phyloP scores from a whole-genome alignment of 2,113 vertebrate species.

The Nerophis lumbriciformis region DNA sequence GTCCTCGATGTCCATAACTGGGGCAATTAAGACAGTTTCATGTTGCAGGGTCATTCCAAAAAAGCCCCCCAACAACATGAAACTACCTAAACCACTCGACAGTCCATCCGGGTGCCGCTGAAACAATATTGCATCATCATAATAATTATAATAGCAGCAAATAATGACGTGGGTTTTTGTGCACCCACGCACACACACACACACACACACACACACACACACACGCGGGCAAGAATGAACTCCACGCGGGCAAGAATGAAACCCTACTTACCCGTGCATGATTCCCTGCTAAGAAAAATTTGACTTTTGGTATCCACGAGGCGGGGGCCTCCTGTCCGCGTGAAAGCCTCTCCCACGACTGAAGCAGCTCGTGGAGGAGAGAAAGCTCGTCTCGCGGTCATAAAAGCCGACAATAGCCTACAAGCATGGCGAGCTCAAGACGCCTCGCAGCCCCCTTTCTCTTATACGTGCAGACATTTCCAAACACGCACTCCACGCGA shows the following conservation, averaged over 20 bases:
- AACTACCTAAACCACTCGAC: conserved; percentile 98
- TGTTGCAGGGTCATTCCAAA: conserved; percentile 85
- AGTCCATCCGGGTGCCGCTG: conserved; percentile 71
- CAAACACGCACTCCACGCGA: too few species aligned
- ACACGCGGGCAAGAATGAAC: conserved; percentile 22
- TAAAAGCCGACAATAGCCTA: conserved; percentile 99
- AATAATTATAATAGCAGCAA: not conserved
- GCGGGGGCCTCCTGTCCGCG: conserved; percentile 76
- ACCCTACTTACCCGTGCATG: conserved; percentile 46
- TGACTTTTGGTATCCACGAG: conserved; percentile 30
- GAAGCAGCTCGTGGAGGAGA: conserved; percentile 87
- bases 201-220: conserved; percentile 9
- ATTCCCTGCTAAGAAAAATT: conserved; percentile 17
- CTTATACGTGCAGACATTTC: conserved; percentile 17
- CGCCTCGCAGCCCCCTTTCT: conserved; percentile 85
- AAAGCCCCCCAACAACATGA: conserved; percentile 98
- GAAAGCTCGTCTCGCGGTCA: conserved; percentile 96
- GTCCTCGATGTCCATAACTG: conserved; percentile 86
- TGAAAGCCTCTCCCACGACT: conserved; percentile 82
- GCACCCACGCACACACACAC: too few species aligned
- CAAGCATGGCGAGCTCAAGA: conserved; percentile 78
- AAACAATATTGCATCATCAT: not conserved
- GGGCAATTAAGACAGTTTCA: conserved; percentile 96
- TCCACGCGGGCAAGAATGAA: conserved; percentile 18
- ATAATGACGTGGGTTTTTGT: not conserved